Conservation (phyloP, 2,888 invertebrate species). For the Clitarchus hookeri region DNA sequence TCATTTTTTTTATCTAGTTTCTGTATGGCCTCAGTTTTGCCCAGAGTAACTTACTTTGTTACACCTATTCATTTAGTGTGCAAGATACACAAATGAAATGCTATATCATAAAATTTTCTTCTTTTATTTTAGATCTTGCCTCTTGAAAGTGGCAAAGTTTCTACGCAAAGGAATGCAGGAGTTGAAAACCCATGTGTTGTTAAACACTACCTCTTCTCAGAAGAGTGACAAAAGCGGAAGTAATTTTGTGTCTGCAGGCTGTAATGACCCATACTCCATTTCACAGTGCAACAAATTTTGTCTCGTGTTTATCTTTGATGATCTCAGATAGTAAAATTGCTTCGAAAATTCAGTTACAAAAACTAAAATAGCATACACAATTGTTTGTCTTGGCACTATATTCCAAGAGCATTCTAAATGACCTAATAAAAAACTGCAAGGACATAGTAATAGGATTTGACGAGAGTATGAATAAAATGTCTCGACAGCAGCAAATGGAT, state of each 20-base stretch:
- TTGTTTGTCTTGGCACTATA: neutral
- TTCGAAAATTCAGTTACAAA: neutral
- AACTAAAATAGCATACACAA: neutral
- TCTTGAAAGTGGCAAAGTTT: neutral
- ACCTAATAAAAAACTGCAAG: neutral
- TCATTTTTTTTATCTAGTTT: too few relatives aligned
- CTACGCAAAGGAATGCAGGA: neutral
- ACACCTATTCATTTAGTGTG: too few relatives aligned
- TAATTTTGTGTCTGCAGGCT: neutral
- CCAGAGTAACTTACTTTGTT: too few relatives aligned
- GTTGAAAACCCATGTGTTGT: neutral
- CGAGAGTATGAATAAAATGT: constrained; percentile 19
- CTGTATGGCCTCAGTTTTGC: too few relatives aligned
- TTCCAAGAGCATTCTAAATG: neutral
- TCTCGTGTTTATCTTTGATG: neutral
- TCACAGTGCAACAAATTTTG: neutral
- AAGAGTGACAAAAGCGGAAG: neutral
- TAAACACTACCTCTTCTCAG: neutral
- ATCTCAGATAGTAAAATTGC: neutral
- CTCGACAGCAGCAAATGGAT: neutral
- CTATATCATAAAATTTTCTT: too few relatives aligned
- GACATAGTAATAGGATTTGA: neutral
- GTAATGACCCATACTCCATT: neutral
- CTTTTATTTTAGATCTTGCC: too few relatives aligned
- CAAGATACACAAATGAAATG: too few relatives aligned